phyloP scores from a whole-genome alignment of 1,140 invertebrate genomes.

The Neodiprion fabricii region DNA sequence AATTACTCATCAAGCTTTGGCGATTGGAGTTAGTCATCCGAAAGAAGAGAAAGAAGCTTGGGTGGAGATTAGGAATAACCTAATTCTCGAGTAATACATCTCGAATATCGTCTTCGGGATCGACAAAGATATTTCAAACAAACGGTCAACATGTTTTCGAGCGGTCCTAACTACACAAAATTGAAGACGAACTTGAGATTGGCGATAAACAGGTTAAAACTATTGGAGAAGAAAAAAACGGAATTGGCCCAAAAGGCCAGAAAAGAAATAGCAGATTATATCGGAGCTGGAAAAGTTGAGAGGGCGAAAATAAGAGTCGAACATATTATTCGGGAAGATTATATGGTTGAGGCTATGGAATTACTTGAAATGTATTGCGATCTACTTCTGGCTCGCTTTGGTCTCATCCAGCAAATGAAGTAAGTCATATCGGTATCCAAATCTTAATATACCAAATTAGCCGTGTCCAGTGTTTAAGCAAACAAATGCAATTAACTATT shows the following conservation, averaged over 20 bases:
- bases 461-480: not conserved
- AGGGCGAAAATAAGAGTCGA: constrained; percentile 96
- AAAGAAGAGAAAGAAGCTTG: not conserved
- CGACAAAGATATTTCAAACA: not conserved
- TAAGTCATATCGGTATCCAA: constrained; percentile 52
- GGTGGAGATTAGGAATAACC: not conserved
- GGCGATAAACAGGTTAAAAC: constrained; percentile 90
- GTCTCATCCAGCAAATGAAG: constrained; percentile 97
- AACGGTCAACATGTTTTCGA: constrained; percentile 79
- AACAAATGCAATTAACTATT: not conserved
- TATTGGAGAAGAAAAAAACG: constrained; percentile 98
- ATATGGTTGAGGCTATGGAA: constrained; percentile 99
- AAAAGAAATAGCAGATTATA: constrained; percentile 97
- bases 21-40: not conserved
- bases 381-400: constrained; percentile 95
- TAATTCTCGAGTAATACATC: not conserved
- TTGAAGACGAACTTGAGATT: constrained; percentile 95
- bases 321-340: constrained; percentile 98
- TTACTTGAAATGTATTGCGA: constrained; percentile 99
- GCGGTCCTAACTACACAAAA: constrained; percentile 90
- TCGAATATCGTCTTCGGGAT: not conserved
- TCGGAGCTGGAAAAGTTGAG: constrained; percentile 89
- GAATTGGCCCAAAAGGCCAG: constrained; percentile 95
- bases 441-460: not conserved
- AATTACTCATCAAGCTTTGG: not conserved